Conservation (phyloP, 2,888 invertebrate genomes). For the Eulithis prunata region DNA sequence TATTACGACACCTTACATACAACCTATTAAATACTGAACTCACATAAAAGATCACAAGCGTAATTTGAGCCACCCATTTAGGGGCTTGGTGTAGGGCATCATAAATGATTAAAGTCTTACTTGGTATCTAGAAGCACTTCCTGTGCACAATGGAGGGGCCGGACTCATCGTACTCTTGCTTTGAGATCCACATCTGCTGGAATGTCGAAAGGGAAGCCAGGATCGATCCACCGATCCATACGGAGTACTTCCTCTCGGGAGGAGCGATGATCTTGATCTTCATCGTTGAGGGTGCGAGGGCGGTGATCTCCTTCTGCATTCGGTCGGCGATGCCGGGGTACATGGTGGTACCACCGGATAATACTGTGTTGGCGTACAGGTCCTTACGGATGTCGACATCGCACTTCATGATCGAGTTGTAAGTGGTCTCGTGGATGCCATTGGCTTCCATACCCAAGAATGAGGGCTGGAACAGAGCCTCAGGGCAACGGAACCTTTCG, state of each 20-base stretch:
- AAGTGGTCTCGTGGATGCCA: slow-evolving; percentile 95
- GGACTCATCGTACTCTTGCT: slow-evolving; percentile 99
- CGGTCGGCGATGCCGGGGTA: slow-evolving; percentile 97
- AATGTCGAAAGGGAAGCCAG: slow-evolving; percentile 96
- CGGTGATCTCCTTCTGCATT: slow-evolving; percentile 97
- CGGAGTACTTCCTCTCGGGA: slow-evolving; percentile 97
- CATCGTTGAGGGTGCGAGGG: slow-evolving; percentile 95
- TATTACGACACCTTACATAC: slow-evolving; percentile 83
- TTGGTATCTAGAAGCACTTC: slow-evolving; percentile 88
- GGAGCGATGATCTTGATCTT: slow-evolving; percentile 98
- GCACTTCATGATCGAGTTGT: slow-evolving; percentile 99
- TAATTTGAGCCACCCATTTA: slow-evolving; percentile 77
- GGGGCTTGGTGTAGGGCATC: slow-evolving; percentile 80
- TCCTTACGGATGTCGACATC: slow-evolving; percentile 99
- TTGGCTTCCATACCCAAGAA: slow-evolving; percentile 96
- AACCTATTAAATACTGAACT: slow-evolving; percentile 83
- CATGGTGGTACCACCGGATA: slow-evolving; percentile 98
- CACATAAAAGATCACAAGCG: slow-evolving; percentile 82
- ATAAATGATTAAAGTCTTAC: slow-evolving; percentile 77
- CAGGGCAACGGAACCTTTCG: slow-evolving; percentile 97
- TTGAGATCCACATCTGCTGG: slow-evolving; percentile 99
- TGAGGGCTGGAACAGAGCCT: slow-evolving; percentile 97
- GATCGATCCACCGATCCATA: slow-evolving; percentile 97
- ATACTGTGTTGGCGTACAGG: slow-evolving; percentile 97
- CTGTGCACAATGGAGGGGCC: slow-evolving; percentile 97